Conservation (phyloP, 2,797 vertebrate genomes). For the Micrastur ruficollis region DNA sequence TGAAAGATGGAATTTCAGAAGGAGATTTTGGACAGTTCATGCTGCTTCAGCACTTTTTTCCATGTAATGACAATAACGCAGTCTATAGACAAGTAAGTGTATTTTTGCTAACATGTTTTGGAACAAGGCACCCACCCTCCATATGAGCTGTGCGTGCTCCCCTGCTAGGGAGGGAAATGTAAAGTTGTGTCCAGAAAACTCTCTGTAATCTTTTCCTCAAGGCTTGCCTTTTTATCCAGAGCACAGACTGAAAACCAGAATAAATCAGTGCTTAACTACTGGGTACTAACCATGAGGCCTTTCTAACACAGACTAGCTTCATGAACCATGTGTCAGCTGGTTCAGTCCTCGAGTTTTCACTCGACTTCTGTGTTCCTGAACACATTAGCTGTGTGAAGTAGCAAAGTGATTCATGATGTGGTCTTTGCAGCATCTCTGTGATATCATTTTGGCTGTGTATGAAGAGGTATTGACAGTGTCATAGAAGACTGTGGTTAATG, state of each 20-base stretch:
- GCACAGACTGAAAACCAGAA: neutral
- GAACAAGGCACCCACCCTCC: neutral
- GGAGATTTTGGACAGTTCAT: neutral
- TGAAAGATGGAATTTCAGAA: neutral
- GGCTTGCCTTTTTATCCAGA: neutral
- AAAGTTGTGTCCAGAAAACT: neutral
- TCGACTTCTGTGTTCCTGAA: neutral
- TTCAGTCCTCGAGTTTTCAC: neutral
- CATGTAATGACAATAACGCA: neutral
- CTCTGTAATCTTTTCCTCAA: neutral
- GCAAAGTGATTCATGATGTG: neutral
- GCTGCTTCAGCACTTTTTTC: neutral
- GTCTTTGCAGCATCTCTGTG: neutral
- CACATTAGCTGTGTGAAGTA: neutral
- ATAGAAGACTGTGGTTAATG: neutral
- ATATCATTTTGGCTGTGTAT: neutral
- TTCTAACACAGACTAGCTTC: neutral
- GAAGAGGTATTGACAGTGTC: neutral
- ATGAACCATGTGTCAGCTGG: neutral
- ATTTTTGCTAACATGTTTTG: neutral
- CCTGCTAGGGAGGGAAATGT: neutral
- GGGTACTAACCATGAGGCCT: neutral
- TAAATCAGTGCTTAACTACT: neutral
- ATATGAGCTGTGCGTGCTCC: accelerated
- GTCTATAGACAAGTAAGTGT: neutral